These are phyloP conservation scores for Phrynocephalus vlangalii DNA, from an alignment of 2,797 vertebrate genomes.

Conservation along the genomic window DNA sequence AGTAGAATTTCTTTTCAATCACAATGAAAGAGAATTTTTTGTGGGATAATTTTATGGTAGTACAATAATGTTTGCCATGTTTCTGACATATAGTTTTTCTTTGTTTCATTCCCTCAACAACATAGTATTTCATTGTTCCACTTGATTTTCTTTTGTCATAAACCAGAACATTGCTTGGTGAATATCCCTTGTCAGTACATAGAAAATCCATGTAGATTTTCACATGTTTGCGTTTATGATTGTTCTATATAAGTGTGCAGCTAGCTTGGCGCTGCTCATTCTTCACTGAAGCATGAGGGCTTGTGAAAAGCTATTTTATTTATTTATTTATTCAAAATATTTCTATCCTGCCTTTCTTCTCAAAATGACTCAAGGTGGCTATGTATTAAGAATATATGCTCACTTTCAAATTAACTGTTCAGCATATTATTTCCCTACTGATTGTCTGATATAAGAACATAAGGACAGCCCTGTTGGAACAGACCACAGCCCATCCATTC, in stretches of 20 bases:
- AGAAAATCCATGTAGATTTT: not conserved
- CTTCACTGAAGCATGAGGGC: slow-evolving; percentile 8
- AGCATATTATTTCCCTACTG: no score
- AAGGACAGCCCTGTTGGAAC: no score
- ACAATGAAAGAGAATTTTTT: no score
- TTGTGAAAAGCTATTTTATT: not conserved
- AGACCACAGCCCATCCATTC: no score
- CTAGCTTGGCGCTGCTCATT: not conserved
- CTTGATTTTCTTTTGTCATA: slow-evolving; percentile 3
- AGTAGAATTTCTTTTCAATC: no score
- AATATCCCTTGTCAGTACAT: not conserved
- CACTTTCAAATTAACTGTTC: no score
- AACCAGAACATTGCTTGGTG: slow-evolving; percentile 5
- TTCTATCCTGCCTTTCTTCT: no score
- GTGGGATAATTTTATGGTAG: no score
- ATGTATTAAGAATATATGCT: no score
- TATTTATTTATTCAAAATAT: no score
- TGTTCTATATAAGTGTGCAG: not conserved
- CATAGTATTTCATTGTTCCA: slow-evolving; percentile 1
- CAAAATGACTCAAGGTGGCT: no score
- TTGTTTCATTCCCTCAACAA: not conserved
- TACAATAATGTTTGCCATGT: not conserved
- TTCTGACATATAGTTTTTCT: not conserved
- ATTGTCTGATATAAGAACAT: no score
- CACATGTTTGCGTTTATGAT: not conserved